Conservation (phyloP, 2,113 vertebrate species). For the Podarcis muralis region DNA sequence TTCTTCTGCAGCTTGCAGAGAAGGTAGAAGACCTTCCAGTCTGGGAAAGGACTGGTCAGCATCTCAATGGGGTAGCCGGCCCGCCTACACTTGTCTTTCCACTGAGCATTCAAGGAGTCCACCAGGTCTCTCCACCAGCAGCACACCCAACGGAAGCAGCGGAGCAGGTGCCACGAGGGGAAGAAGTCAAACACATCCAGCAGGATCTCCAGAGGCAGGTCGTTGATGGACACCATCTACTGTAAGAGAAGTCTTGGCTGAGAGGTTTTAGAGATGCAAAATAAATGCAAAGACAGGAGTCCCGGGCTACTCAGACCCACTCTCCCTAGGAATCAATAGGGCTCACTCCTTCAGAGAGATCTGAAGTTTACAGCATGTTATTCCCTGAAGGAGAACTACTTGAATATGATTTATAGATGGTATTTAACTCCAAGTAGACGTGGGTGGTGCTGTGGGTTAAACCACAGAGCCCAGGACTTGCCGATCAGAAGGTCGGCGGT, state of each 20-base stretch:
- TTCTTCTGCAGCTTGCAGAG: conserved; percentile 69
- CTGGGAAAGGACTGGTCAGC: conserved; percentile 55
- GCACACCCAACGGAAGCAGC: conserved; percentile 72
- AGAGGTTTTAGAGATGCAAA: accelerated
- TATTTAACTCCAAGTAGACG: too few species aligned
- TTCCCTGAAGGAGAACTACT: too few species aligned
- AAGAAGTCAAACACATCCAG: conserved; percentile 75
- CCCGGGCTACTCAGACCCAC: too few species aligned
- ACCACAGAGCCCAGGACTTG: too few species aligned
- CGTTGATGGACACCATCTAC: conserved; percentile 51
- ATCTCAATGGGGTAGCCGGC: conserved; percentile 60
- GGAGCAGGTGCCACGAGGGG: conserved; percentile 67
- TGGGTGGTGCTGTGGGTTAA: too few species aligned
- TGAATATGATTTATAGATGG: too few species aligned
- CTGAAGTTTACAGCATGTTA: too few species aligned
- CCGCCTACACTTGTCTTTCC: conserved; percentile 77
- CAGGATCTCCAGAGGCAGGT: conserved; percentile 74
- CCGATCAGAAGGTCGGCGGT: too few species aligned
- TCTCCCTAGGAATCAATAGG: too few species aligned
- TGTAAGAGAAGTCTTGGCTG: accelerated
- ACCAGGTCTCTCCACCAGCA: conserved; percentile 74
- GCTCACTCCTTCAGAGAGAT: too few species aligned
- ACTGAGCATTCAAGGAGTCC: conserved; percentile 68
- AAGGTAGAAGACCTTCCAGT: conserved; percentile 78
- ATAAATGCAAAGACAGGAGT: not conserved